Evolutionary conservation across 2,888 invertebrate genomes (phyloP).

Genomic region (Clusia tigrina): DNA sequence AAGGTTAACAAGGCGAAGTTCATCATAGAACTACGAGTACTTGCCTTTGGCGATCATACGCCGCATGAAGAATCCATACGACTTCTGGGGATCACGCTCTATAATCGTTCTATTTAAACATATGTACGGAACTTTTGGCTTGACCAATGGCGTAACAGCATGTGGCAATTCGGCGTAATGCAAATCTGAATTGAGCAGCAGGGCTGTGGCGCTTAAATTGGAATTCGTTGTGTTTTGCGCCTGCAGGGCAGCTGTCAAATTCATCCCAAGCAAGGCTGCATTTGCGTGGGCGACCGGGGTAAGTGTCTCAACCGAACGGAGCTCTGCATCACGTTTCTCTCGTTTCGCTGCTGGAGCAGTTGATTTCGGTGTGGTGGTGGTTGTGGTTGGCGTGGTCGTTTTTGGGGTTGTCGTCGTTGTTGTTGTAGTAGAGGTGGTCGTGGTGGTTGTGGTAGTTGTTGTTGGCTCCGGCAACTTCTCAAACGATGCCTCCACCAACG

Average conservation of each 20-base stretch:
- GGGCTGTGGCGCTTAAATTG: not conserved
- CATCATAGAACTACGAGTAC: too few relatives aligned
- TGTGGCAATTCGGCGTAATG: slow-evolving; percentile 48
- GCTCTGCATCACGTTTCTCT: slow-evolving; percentile 15
- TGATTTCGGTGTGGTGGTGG: slow-evolving; percentile 64
- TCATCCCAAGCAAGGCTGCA: slow-evolving; percentile 51
- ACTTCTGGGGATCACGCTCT: slow-evolving; percentile 72
- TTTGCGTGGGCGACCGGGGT: slow-evolving; percentile 48
- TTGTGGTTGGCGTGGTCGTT: slow-evolving; percentile 63
- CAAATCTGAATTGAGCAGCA: too few relatives aligned
- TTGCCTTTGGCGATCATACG: slow-evolving; percentile 75
- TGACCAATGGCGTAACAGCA: slow-evolving; percentile 14
- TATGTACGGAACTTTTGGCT: slow-evolving; percentile 47
- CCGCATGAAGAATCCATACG: slow-evolving; percentile 77
- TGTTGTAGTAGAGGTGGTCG: slow-evolving; percentile 67
- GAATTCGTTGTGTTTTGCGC: slow-evolving; percentile 29
- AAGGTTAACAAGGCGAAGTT: too few relatives aligned
- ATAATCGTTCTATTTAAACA: slow-evolving; percentile 71
- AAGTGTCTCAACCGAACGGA: slow-evolving; percentile 23
- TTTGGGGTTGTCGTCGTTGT: slow-evolving; percentile 64
- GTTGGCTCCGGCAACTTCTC: slow-evolving; percentile 67
- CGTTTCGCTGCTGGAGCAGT: slow-evolving; percentile 55
- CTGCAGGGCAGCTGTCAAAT: slow-evolving; percentile 44
- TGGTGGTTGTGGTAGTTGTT: slow-evolving; percentile 62
- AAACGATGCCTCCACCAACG: slow-evolving; percentile 75